Evolutionary conservation across 2,113 vertebrate species (phyloP), one percentile per base, ranked within the genome.

Genomic region (Atlantisia rogersi): DNA sequence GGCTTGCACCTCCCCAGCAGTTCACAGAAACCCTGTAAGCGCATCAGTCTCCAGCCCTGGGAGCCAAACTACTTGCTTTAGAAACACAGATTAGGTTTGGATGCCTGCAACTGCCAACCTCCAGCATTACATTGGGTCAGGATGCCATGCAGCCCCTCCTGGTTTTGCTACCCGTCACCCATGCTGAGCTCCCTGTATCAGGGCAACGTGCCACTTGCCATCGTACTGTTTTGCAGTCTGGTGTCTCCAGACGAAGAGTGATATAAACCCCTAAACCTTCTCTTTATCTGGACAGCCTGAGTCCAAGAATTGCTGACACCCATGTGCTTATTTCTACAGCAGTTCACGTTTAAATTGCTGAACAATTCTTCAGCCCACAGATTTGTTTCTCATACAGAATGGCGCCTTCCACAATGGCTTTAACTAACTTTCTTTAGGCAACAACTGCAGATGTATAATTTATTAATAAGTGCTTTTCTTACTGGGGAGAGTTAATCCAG

Each of bases 391-490:
- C 64, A 56, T 10, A 39, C 8, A 29, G 10, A 59, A 52, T 3
- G 5, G 15, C 10, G 2, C 5, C 79, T 68, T n/a, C 78, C 75
- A 75, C 56, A 90, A 81, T 32, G 39, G n/a, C 40, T 85, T 60
- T 50, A 86, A 60, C 37, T 18, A 50, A 21, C 21, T 26, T 20
- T 52, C 50, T 65, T 63, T 55, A 82, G 26, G 60, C 67, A 95
- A 68, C 73, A 87, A 42, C 83, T 90, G 70, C 87, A 94, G 74
- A 52, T 80, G 24, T 82, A 90, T 96, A 89, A 95, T 96, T 95
- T 92, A 96, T 97, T 94, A 96, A 69, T 78, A 96, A 96, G 73
- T 60, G 70, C 56, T 92, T 76, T 95, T 90, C 85, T 80, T 96
- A 90, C 84, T 85, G 64, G 29, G 69, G 70, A 95, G 86, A 95